phyloP scores from a whole-genome alignment of 1,140 invertebrate species.

The Parasteatoda tepidariorum region DNA sequence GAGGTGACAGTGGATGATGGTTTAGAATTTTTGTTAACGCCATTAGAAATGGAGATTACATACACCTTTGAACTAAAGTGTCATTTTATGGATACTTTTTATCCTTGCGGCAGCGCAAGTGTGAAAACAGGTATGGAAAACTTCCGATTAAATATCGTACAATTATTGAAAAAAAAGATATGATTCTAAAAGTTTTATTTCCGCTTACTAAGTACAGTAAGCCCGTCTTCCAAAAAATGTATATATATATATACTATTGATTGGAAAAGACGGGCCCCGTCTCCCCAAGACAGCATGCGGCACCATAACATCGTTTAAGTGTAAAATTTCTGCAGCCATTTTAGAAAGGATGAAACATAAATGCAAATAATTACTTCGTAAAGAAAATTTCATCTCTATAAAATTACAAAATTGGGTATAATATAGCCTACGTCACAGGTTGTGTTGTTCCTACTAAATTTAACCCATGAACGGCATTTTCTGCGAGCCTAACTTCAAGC shows the following conservation, averaged over 20 bases:
- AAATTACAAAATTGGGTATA: too few species aligned
- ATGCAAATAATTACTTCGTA: too few species aligned
- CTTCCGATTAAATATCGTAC: background rate
- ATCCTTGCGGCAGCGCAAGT: slow-evolving; percentile 1
- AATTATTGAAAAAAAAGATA: background rate
- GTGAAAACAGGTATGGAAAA: slow-evolving; percentile 23
- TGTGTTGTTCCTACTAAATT: too few species aligned
- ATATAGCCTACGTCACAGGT: too few species aligned
- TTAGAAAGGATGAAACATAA: too few species aligned
- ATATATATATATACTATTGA: background rate
- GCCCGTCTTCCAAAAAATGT: background rate
- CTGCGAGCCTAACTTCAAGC: too few species aligned
- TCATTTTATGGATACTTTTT: background rate
- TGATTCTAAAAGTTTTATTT: background rate
- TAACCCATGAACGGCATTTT: too few species aligned
- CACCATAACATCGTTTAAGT: too few species aligned
- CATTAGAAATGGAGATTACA: background rate
- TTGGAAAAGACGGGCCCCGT: background rate
- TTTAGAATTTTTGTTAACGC: slow-evolving; percentile 2
- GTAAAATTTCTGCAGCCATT: too few species aligned
- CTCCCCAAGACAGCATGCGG: too few species aligned
- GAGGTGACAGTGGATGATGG: background rate
- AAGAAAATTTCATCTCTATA: too few species aligned
- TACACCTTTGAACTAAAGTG: slow-evolving; percentile 25
- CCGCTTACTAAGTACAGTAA: background rate